These are phyloP conservation scores for Ceratina calcarata DNA, from an alignment of 1,140 invertebrate species.

Conservation along the genomic window DNA sequence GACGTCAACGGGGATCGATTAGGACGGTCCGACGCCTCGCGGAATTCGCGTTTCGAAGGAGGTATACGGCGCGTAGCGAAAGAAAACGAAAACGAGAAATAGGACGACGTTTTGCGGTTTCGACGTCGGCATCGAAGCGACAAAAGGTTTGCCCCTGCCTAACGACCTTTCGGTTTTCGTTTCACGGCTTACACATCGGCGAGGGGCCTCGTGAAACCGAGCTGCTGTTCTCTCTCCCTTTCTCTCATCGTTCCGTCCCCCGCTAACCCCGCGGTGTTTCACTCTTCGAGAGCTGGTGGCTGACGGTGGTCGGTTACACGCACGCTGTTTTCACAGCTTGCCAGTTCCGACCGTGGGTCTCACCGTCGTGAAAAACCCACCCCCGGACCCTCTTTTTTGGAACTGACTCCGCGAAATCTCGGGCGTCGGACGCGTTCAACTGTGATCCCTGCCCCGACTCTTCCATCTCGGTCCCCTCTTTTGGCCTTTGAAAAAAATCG, in stretches of 20 bases:
- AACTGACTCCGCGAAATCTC: conserved; percentile 64
- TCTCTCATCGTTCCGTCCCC: conserved; percentile 11
- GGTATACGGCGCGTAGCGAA: conserved; percentile 3
- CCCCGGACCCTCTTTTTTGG: conserved; percentile 42
- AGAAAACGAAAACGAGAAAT: conserved; percentile 51
- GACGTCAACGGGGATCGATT: conserved; percentile 6
- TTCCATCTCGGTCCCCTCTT: not conserved
- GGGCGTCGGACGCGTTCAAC: conserved; percentile 65
- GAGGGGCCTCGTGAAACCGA: conserved; percentile 74
- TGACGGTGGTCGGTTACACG: conserved; percentile 49
- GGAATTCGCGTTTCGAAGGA: conserved; percentile 18
- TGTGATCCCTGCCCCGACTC: conserved; percentile 59
- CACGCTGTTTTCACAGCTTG: conserved; percentile 79
- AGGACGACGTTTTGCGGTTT: conserved; percentile 73
- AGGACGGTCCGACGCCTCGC: conserved; percentile 39
- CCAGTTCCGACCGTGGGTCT: conserved; percentile 48
- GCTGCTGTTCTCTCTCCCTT: conserved; percentile 46
- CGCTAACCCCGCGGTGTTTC: conserved; percentile 33
- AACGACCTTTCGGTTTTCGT: conserved; percentile 79
- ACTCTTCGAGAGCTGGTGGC: conserved; percentile 44
- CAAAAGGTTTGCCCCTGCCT: conserved; percentile 78
- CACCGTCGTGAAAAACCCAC: conserved; percentile 57
- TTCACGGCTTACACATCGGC: conserved; percentile 74
- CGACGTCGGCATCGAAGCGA: conserved; percentile 76
- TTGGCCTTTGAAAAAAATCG: not conserved